Percentiles rank a stretch among this genome's conserved stretches.
Evolutionary conservation across 1,140 invertebrate genomes (phyloP).

Genomic region (Cotesia glomerata): DNA sequence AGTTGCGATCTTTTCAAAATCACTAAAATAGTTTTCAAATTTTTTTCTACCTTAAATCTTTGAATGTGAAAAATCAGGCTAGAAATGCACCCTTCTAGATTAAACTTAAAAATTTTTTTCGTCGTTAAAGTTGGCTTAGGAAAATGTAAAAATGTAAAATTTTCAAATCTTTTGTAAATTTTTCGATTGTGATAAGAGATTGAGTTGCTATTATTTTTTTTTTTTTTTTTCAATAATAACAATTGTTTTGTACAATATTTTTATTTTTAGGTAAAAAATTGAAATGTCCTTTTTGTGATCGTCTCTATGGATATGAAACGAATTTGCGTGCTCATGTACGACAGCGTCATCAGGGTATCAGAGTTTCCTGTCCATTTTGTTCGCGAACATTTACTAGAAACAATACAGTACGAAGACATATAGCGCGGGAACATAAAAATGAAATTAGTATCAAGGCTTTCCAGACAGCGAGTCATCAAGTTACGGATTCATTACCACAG

Average conservation of each 20-base stretch:
- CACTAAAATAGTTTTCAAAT: no score
- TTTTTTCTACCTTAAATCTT: no score
- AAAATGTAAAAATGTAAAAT: no score
- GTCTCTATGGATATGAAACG: conserved; percentile 91
- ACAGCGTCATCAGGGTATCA: conserved; percentile 87
- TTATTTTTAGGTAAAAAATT: conserved; percentile 78
- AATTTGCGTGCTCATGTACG: conserved; percentile 88
- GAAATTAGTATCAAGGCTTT: conserved; percentile 74
- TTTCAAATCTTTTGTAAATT: no score
- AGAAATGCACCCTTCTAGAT: no score
- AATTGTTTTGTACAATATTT: not conserved
- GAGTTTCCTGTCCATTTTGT: conserved; percentile 87
- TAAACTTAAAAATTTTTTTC: no score
- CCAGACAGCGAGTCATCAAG: conserved; percentile 65
- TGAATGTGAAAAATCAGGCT: no score
- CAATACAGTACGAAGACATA: conserved; percentile 87
- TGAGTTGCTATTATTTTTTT: no score
- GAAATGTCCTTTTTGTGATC: conserved; percentile 89
- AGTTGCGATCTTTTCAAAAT: no score
- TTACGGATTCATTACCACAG: conserved; percentile 54
- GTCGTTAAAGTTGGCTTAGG: no score
- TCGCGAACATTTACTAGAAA: conserved; percentile 89
- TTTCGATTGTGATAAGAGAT: no score
- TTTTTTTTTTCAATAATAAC: not conserved
- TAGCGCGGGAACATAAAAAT: conserved; percentile 84